A percentile compares a stretch with the other conserved stretches of the same genome.
Conservation (phyloP, 2,113 vertebrate genomes). For the Chrysochloris asiatica region DNA sequence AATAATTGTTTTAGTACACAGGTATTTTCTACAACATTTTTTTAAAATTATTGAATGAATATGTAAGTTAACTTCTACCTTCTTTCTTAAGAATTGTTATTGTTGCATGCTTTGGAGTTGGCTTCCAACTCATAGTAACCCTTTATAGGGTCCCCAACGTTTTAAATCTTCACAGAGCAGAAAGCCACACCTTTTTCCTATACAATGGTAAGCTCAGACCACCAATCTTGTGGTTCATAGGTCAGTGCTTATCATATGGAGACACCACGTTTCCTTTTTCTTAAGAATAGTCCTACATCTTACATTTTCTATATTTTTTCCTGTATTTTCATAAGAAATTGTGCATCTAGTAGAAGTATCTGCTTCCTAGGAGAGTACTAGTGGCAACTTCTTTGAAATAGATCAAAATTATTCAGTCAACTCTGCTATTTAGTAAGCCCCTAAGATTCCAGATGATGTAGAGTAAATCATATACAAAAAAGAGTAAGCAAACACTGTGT, state of each 20-base stretch:
- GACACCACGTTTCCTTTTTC: too few relatives aligned
- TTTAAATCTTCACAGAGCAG: too few relatives aligned
- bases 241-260: too few relatives aligned
- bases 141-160: too few relatives aligned
- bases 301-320: neutral
- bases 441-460: too few relatives aligned
- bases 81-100: neutral
- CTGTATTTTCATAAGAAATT: neutral
- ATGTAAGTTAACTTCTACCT: neutral
- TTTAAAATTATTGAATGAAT: neutral
- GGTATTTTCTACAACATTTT: neutral
- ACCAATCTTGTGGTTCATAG: too few relatives aligned
- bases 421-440: neutral
- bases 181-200: too few relatives aligned
- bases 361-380: neutral
- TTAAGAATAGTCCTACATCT: neutral
- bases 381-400: neutral
- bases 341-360: neutral
- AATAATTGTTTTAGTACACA: neutral
- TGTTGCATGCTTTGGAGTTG: too few relatives aligned
- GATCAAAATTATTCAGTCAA: neutral
- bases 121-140: too few relatives aligned
- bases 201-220: too few relatives aligned
- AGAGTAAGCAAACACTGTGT: neutral
- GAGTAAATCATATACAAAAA: too few relatives aligned